phyloP scores from a whole-genome alignment of 2,888 invertebrate species.

The Morinoia aosen region DNA sequence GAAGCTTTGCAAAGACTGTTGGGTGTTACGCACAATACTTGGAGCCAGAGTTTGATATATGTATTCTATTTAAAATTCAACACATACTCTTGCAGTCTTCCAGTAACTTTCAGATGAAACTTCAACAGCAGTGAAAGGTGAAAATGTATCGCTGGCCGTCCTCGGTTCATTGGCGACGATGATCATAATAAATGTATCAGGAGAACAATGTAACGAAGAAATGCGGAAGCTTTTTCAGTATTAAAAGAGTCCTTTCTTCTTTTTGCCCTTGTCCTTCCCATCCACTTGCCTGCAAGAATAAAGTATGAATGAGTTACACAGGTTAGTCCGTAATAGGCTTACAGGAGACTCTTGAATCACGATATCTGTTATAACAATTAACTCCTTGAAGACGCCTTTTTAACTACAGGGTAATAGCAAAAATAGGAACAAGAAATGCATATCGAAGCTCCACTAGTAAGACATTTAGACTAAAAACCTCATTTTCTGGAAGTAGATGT shows the following conservation, averaged over 20 bases:
- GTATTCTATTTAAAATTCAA: background rate
- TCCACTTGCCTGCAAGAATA: slow-evolving; percentile 67
- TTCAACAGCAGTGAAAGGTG: background rate
- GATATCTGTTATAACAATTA: background rate
- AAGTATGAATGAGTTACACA: slow-evolving; percentile 21
- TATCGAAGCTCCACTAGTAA: background rate
- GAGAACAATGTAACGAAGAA: background rate
- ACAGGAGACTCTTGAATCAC: background rate
- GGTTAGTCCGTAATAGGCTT: background rate
- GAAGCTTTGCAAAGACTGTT: background rate
- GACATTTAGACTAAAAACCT: background rate
- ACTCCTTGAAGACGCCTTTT: background rate
- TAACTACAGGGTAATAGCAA: background rate
- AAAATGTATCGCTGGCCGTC: background rate
- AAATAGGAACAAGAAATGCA: background rate
- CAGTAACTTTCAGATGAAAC: background rate
- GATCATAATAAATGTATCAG: background rate
- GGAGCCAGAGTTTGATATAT: background rate
- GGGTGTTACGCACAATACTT: background rate
- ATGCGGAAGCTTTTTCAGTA: background rate
- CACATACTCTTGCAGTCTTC: background rate
- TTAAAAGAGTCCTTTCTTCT: slow-evolving; percentile 68
- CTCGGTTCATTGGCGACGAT: background rate
- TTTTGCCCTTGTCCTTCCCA: slow-evolving; percentile 67
- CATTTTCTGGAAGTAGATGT: background rate